These are phyloP conservation scores for Laupala kohalensis DNA, from an alignment of 1,140 invertebrate species.

Conservation along the genomic window DNA sequence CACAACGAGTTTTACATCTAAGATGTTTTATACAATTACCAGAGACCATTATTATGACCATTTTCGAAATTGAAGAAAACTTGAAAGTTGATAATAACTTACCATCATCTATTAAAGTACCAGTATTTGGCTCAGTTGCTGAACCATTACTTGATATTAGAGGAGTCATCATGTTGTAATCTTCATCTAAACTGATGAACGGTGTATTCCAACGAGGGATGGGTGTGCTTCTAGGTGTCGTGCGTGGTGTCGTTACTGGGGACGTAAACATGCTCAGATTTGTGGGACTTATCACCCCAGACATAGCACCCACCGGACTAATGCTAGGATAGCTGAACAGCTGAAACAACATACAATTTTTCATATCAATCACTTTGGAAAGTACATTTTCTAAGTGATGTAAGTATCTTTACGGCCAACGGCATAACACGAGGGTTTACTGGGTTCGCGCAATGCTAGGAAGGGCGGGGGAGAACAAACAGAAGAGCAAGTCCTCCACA, in stretches of 20 bases:
- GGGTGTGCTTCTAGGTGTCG: constrained; percentile 40
- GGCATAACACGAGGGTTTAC: too few relatives aligned
- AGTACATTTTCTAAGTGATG: too few relatives aligned
- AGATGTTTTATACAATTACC: too few relatives aligned
- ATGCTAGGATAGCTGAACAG: constrained; percentile 79
- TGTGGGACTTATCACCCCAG: constrained; percentile 78
- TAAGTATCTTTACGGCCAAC: too few relatives aligned
- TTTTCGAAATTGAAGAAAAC: too few relatives aligned
- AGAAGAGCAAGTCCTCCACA: too few relatives aligned
- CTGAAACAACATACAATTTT: constrained; percentile 48
- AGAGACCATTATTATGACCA: too few relatives aligned
- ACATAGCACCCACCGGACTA: constrained; percentile 52
- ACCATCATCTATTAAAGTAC: constrained; percentile 60
- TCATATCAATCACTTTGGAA: too few relatives aligned
- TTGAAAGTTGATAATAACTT: too few relatives aligned
- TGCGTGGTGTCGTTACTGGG: constrained; percentile 57
- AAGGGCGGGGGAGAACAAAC: too few relatives aligned
- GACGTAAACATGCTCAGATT: constrained; percentile 80
- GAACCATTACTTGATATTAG: constrained; percentile 39
- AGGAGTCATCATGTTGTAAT: constrained; percentile 80
- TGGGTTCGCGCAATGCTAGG: too few relatives aligned
- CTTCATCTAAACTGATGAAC: constrained; percentile 80
- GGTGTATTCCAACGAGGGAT: constrained; percentile 74
- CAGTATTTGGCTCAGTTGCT: constrained; percentile 45
- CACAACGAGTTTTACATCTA: too few relatives aligned